phyloP scores from a whole-genome alignment of 2,888 invertebrate species.

The Luperina testacea region DNA sequence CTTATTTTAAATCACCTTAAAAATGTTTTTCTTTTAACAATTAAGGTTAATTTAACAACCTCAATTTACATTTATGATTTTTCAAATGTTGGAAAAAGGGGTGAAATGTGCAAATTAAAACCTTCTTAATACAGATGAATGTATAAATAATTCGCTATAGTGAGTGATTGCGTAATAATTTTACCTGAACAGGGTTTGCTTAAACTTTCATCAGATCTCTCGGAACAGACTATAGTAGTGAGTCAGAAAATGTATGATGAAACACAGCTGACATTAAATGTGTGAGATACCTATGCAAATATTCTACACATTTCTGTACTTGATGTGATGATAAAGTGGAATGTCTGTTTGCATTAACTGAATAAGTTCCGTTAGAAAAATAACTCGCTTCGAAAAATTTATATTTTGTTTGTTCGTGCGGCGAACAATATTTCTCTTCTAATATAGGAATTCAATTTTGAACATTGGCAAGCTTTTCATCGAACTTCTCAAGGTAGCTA shows the following conservation, averaged over 20 bases:
- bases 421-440: constrained; percentile 12
- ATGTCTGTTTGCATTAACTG: constrained; percentile 39
- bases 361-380: constrained; percentile 37
- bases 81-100: not conserved
- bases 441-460: not conserved
- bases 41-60: not conserved
- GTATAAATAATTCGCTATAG: not conserved
- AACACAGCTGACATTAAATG: constrained; percentile 25
- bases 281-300: constrained; percentile 33
- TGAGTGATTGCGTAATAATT: not conserved
- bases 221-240: not conserved
- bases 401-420: constrained; percentile 33
- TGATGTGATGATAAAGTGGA: constrained; percentile 49
- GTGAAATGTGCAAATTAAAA: not conserved
- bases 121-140: not conserved
- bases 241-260: constrained; percentile 14
- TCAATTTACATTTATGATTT: not conserved
- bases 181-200: not conserved
- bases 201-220: not conserved
- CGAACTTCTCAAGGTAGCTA: not conserved
- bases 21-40: not conserved
- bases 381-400: constrained; percentile 31
- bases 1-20: not conserved
- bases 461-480: not conserved
- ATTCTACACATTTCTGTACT: constrained; percentile 43